Evolutionary conservation across 2,888 invertebrate species (phyloP), one percentile per base, ranked within the genome.

Genomic region (Polydesmus complanatus): DNA sequence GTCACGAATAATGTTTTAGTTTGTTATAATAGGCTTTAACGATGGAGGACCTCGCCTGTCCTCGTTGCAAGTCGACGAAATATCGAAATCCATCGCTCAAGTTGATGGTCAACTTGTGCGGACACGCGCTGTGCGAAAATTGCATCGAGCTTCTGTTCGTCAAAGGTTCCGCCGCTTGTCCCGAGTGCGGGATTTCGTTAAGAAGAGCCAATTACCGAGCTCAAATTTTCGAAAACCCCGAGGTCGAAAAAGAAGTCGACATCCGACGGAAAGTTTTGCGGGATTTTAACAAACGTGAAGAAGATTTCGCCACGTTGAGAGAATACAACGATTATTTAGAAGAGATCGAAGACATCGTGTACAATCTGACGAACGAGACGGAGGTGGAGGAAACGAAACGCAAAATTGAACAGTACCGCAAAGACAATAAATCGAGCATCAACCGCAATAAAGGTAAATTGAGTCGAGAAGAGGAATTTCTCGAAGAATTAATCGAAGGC

Each of bases 321-420:
- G 94, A 92, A 62, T 98, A 86, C 74, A 96, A 98, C 75, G 89
- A 96, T 74, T 99, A 98, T 73, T 79, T 98, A 67, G 98, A 98
- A 76, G 88, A 91, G 76, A 83, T 96, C 51, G 97, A 96, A 75
- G 83, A 82, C 0, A 88, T 95, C 67, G 84, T 97, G 62, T 94
- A 82, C 73, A 95, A 95, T 78, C 77, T 97, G 68, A 82, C 84
- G 1, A 88, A 93, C 77, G 87, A 92, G 71, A 85, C 92, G 63
- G 92, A 96, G 73, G 78, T 91, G 53, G 81, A 90, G 49, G 84
- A 84, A 66, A 95, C 93, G 0, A 92, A 90, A 74, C 89, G 88
- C 72, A 84, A 80, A 69, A 91, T 94, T 66, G 93, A 93, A 71
- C 86, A 86, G 68, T 94, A 91, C 71, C 92, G 91, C 72, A 86